Evolutionary conservation across 2,888 invertebrate species (phyloP).

Genomic region (Yponomeuta evonymella): DNA sequence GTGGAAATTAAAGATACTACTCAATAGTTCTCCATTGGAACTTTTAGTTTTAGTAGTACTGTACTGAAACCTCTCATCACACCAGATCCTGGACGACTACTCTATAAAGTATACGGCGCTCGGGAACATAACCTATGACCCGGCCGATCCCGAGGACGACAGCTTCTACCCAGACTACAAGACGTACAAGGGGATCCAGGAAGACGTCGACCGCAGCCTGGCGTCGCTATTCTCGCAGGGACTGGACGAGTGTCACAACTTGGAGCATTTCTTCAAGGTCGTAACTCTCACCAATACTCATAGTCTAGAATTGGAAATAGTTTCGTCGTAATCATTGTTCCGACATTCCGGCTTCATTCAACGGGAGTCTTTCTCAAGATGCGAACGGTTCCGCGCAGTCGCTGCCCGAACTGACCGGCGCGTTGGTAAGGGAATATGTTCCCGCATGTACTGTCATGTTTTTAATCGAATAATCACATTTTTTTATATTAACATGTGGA

Average conservation of each 20-base stretch:
- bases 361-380: too few relatives aligned
- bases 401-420: too few relatives aligned
- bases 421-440: too few relatives aligned
- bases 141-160: slow-evolving; percentile 81
- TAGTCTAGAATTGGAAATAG: too few relatives aligned
- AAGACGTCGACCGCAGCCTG: slow-evolving; percentile 85
- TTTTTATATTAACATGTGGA: too few relatives aligned
- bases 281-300: background rate
- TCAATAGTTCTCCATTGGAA: too few relatives aligned
- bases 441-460: too few relatives aligned
- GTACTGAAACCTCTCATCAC: background rate
- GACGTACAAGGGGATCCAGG: slow-evolving; percentile 77
- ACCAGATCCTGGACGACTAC: slow-evolving; percentile 58
- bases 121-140: slow-evolving; percentile 81
- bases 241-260: slow-evolving; percentile 83
- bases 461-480: too few relatives aligned
- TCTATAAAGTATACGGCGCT: slow-evolving; percentile 44
- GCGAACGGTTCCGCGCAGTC: too few relatives aligned
- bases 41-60: background rate
- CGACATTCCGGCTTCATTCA: too few relatives aligned
- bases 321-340: too few relatives aligned
- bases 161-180: slow-evolving; percentile 80
- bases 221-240: slow-evolving; percentile 88
- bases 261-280: slow-evolving; percentile 66
- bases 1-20: too few relatives aligned